A percentile compares a stretch with the other conserved stretches of the same genome.
phyloP scores from a whole-genome alignment of 2,888 invertebrate species.

The Drosophila kambysellisi region DNA sequence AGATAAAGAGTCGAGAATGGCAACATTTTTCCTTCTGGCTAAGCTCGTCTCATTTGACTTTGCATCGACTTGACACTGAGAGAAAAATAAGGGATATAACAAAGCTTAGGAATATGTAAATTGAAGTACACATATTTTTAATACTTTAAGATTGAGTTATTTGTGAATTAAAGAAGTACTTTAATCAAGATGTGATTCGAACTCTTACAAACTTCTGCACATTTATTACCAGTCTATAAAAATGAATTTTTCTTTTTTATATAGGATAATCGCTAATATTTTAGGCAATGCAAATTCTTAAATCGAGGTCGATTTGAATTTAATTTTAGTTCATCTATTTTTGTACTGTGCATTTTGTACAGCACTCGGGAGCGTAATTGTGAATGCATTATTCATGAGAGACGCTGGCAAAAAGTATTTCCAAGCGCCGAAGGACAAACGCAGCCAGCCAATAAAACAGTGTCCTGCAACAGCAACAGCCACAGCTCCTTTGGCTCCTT shows the following conservation, averaged over 20 bases:
- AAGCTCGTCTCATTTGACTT: conserved; percentile 12
- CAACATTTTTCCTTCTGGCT: conserved; percentile 8
- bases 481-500: conserved; percentile 2
- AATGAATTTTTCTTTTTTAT: background rate
- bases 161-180: background rate
- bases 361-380: conserved; percentile 69
- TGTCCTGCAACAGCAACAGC: conserved; percentile 28
- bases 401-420: conserved; percentile 43
- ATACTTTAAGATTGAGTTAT: background rate
- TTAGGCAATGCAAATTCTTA: background rate
- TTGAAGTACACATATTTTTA: too few relatives aligned
- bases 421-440: conserved; percentile 43
- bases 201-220: background rate
- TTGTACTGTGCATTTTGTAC: conserved; percentile 19
- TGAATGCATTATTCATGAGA: conserved; percentile 78
- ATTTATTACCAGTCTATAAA: background rate
- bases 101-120: background rate
- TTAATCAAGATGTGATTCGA: background rate
- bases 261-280: background rate
- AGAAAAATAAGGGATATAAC: background rate
- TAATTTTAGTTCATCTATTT: background rate
- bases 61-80: conserved; percentile 17
- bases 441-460: conserved; percentile 72
- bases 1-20: conserved; percentile 4
- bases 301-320: background rate